These are phyloP conservation scores for Leptinotarsa defecta DNA, from an alignment of 1,140 invertebrate species.

Conservation along the genomic window DNA sequence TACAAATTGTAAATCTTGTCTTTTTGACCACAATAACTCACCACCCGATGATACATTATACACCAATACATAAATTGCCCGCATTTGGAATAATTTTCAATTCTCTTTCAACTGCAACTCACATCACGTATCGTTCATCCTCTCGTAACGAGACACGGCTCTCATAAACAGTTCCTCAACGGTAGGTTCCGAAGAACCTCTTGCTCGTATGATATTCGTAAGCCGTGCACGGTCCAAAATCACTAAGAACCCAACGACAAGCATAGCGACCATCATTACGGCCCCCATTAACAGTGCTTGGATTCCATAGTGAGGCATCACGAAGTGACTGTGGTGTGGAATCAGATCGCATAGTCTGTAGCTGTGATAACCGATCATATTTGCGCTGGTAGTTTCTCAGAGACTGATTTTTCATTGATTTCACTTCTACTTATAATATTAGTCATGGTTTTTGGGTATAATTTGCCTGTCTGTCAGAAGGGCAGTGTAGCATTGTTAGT, in stretches of 20 bases:
- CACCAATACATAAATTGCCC: background rate
- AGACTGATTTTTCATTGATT: background rate
- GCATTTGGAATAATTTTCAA: too few species aligned
- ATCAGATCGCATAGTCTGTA: background rate
- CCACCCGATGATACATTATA: background rate
- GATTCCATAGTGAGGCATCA: constrained; percentile 25
- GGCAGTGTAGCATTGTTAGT: background rate
- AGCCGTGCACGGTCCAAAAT: constrained; percentile 34
- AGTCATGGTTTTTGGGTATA: constrained; percentile 8
- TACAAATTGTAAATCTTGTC: too few species aligned
- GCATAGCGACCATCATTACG: constrained; percentile 33
- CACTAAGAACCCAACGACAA: constrained; percentile 35
- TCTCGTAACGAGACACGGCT: constrained; percentile 20
- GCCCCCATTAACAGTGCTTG: constrained; percentile 29
- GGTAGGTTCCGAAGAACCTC: constrained; percentile 8
- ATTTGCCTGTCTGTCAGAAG: constrained; percentile 10
- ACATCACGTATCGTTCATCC: background rate
- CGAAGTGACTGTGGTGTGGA: background rate
- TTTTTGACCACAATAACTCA: too few species aligned
- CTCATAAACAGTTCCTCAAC: constrained; percentile 6
- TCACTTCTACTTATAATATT: constrained; percentile 14
- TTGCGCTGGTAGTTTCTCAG: background rate
- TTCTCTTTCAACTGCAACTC: background rate
- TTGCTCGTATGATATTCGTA: constrained; percentile 34
- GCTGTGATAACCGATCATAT: background rate